Evolutionary conservation across 2,797 vertebrate species (phyloP).

Genomic region (Chelmon rostratus): DNA sequence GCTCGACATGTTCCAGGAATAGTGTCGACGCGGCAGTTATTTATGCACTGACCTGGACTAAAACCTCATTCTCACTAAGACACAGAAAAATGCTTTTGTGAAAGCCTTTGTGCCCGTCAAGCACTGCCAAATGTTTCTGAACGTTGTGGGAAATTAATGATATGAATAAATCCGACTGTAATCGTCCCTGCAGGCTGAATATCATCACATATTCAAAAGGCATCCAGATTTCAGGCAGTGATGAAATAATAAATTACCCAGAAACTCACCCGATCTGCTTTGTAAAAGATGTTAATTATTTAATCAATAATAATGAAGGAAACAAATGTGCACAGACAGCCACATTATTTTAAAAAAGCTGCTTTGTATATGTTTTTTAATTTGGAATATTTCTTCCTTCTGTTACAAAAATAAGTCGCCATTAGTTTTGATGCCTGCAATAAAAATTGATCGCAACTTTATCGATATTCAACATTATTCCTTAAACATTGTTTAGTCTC

Average conservation of each 20-base stretch:
- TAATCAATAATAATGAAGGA: background rate
- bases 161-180: background rate
- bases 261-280: no score
- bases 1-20: slow-evolving; percentile 41
- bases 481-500: background rate
- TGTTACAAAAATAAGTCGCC: background rate
- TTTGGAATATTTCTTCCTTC: background rate
- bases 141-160: background rate
- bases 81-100: slow-evolving; percentile 1
- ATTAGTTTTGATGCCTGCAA: slow-evolving; percentile 6
- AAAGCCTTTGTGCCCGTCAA: background rate
- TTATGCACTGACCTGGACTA: slow-evolving; percentile 14
- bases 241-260: background rate
- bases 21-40: slow-evolving; percentile 22
- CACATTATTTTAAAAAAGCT: background rate
- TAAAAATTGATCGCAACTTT: background rate
- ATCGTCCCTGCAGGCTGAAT: background rate
- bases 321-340: background rate
- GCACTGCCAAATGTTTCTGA: background rate
- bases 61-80: slow-evolving; percentile 12
- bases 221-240: background rate
- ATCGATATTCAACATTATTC: background rate
- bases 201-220: background rate
- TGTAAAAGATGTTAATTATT: background rate
- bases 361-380: no score